Evolutionary conservation across 2,797 vertebrate genomes (phyloP), one percentile per base, ranked within the genome.

Genomic region (Periparus ater): DNA sequence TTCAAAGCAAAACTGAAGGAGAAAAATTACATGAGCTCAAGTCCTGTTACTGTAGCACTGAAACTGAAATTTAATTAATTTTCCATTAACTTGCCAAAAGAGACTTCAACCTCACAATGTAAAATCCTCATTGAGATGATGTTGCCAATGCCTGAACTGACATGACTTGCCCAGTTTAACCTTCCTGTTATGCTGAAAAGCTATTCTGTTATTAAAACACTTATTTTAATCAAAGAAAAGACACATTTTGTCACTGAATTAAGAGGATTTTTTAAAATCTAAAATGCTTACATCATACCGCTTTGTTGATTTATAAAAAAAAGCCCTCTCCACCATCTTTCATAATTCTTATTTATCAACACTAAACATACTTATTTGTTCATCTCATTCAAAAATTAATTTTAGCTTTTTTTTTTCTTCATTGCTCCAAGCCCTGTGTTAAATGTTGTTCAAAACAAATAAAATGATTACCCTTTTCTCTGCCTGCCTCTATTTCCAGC

Each of bases 51-150:
- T 29, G 50, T 62, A 79, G 50, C 16, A 40, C 1, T 61, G 34
- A 82, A 90, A 92, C 22, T 42, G 78, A 89, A 84, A 91, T 89
- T 60, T 84, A 55, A 88, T 84, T 88, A 47, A 32, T 81, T 84
- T 81, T 60, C 53, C 34, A 53, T 13, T 82, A 88, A n/a, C 21
- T 86, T 67, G 22, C 51, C 51, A 54, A 79, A 75, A 65, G 60
- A 85, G 55, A 38, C 60, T 55, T 82, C 71, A 85, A 20, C 11
- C 25, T 74, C 3, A 2, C 34, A 48, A 83, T 54, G 21, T 7
- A 71, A 93, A 89, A 91, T 70, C 45, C n/a, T 58, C 30, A 34
- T 10, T 66, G 74, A 85, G 63, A 63, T 85, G 34, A 58, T 23
- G 13, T 66, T 75, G 51, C 29, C 40, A 68, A 11, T 26, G 44